Base-by-base conservation (phyloP, 1,140 invertebrate species). In the Drosophila fuyamai region DNA sequence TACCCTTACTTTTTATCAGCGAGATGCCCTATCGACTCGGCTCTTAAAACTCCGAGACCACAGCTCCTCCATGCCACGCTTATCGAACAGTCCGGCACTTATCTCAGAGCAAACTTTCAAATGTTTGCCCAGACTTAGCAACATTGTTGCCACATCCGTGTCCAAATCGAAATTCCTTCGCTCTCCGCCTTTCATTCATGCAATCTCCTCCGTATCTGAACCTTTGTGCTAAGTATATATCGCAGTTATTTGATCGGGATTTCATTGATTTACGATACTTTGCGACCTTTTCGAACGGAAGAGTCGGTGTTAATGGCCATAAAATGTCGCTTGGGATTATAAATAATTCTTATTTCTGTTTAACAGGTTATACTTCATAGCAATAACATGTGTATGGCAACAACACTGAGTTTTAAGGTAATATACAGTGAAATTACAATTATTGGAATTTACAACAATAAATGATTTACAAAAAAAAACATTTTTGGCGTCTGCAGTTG, bases 81-180 rank as follows among this genome's bases (percentile, higher is more conserved):
- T 84, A 83, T 83, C 76, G 47, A 74, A 38, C 47, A 58, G 47
- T 54, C 76, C 38, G 67, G 71, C 73, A 86, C 81, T 86, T 89
- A 88, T 88, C 84, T 81, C 58, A 50, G 55, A 63, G 44, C 73
- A 77, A 89, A 89, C 79, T 89, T 88, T 89, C 57, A 80, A 70
- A 72, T 89, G 82, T 86, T 86, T 86, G 79, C 70, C 13, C 41
- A 78, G 85, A 77, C 84, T 88, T 84, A 74, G 84, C 84, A 88
- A 88, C 84, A 88, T 74, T 88, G 84, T 88, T 88, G 84, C 65
- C 83, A 68, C 46, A 72, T 72, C 67, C 67, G 36, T 58, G 68
- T 57, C 35, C 68, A 71, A 58, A 71, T 72, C 53, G 44, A 58
- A 43, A 41, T 71, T 43, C 53, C 29, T 67, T 62, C 40, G 16